Conservation (phyloP, 2,888 invertebrate species). For the Lithophane leautieri region DNA sequence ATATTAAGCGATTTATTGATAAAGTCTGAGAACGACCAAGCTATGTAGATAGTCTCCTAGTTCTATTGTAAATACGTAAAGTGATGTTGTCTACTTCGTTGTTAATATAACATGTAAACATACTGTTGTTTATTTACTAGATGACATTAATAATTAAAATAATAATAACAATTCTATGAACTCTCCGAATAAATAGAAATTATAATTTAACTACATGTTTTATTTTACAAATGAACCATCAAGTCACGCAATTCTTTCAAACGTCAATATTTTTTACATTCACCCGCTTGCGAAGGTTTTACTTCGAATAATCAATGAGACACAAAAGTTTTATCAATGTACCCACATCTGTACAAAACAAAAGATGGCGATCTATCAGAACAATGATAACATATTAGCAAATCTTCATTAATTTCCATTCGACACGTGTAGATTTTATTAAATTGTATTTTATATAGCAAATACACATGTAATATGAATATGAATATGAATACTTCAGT, state of each 20-base stretch:
- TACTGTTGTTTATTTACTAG: constrained; percentile 87
- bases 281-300: constrained; percentile 18
- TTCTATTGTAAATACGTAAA: constrained; percentile 83
- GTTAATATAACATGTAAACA: constrained; percentile 80
- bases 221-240: constrained; percentile 64
- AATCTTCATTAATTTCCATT: not conserved
- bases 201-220: constrained; percentile 75
- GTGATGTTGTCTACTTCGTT: constrained; percentile 83
- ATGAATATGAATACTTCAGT: not conserved
- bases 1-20: constrained; percentile 77
- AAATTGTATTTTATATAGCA: not conserved
- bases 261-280: not conserved
- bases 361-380: constrained; percentile 2
- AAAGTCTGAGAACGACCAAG: constrained; percentile 90
- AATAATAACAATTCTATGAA: constrained; percentile 80
- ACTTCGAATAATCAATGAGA: not conserved
- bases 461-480: not conserved
- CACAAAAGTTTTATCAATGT: constrained; percentile 13
- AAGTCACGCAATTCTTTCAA: not conserved
- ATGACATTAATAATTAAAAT: constrained; percentile 75
- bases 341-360: constrained; percentile 26
- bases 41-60: constrained; percentile 84
- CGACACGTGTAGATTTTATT: not conserved
- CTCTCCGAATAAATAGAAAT: constrained; percentile 86
- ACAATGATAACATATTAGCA: not conserved